These are phyloP conservation scores for Rhabdomys pumilio DNA, from an alignment of 2,797 vertebrate species.

Conservation along the genomic window DNA sequence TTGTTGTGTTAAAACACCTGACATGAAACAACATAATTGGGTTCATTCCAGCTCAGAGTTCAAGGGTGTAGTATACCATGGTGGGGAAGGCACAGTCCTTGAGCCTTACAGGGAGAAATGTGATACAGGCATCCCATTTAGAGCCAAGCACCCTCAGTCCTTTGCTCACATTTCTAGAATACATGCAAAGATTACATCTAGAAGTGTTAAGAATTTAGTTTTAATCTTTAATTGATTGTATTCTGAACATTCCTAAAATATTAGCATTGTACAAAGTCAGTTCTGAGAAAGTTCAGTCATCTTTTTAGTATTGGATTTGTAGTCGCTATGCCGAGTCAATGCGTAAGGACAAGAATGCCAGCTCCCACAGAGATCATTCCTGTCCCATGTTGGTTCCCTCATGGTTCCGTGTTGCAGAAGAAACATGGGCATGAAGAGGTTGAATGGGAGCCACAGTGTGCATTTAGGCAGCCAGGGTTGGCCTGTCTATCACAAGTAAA, in stretches of 20 bases:
- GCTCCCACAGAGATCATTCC: fast-evolving
- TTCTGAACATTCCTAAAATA: background rate
- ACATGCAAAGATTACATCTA: background rate
- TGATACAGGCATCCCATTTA: background rate
- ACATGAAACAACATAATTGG: background rate
- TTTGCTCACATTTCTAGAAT: background rate
- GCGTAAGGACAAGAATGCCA: background rate
- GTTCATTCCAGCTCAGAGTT: background rate
- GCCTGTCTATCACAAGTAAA: background rate
- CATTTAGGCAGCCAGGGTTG: background rate
- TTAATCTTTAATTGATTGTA: background rate
- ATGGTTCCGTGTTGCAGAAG: background rate
- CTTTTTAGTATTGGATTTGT: background rate
- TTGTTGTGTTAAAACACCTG: background rate
- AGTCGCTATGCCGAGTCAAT: fast-evolving
- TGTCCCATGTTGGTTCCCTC: background rate
- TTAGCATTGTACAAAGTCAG: background rate
- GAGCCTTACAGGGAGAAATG: background rate
- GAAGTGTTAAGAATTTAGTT: background rate
- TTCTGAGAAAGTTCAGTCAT: background rate
- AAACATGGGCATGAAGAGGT: fast-evolving
- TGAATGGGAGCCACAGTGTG: background rate
- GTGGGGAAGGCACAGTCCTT: background rate
- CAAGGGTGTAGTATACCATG: background rate
- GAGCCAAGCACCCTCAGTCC: too few relatives aligned